These are phyloP conservation scores for Heliopora coerulea DNA, from an alignment of 92 coral and sea anemone species.

Conservation along the genomic window DNA sequence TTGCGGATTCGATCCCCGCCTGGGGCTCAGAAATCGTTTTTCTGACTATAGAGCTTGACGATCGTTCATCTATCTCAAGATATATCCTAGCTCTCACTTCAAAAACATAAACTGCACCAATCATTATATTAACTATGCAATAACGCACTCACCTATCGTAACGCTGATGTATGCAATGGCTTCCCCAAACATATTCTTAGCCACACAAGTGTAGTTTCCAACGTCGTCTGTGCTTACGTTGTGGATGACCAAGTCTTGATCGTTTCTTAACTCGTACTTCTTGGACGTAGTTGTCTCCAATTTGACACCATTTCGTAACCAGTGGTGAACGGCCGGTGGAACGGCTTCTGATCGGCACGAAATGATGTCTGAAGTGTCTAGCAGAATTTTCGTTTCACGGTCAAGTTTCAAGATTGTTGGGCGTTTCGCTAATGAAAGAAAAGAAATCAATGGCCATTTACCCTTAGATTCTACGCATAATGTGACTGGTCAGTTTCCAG, in stretches of 20 bases:
- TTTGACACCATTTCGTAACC: slow-evolving; percentile 15
- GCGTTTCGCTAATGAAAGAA: slow-evolving; percentile 1
- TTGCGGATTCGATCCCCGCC: too few species aligned
- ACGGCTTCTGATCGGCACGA: slow-evolving; percentile 20
- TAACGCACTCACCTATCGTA: slow-evolving; percentile 17
- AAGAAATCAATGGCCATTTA: too few species aligned
- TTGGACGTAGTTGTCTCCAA: not conserved
- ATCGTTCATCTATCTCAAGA: too few species aligned
- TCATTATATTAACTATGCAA: too few species aligned
- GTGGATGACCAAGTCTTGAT: slow-evolving; percentile 15
- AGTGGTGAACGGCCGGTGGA: slow-evolving; percentile 14
- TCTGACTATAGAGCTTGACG: too few species aligned
- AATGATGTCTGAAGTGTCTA: not conserved
- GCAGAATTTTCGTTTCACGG: not conserved
- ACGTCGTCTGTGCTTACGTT: slow-evolving; percentile 2
- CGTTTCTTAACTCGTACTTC: slow-evolving; percentile 2
- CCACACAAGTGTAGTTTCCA: slow-evolving; percentile 27
- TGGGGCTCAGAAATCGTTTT: too few species aligned
- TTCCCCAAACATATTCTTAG: slow-evolving; percentile 26
- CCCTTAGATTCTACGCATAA: too few species aligned
- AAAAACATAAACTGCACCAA: too few species aligned
- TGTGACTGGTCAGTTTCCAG: too few species aligned
- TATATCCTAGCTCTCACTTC: too few species aligned
- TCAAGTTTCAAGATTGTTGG: not conserved
- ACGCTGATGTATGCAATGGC: not conserved